Percentiles rank a stretch among this genome's conserved stretches.
Conservation (phyloP, 64 coral and sea anemone genomes). For the Montipora capricornis region DNA sequence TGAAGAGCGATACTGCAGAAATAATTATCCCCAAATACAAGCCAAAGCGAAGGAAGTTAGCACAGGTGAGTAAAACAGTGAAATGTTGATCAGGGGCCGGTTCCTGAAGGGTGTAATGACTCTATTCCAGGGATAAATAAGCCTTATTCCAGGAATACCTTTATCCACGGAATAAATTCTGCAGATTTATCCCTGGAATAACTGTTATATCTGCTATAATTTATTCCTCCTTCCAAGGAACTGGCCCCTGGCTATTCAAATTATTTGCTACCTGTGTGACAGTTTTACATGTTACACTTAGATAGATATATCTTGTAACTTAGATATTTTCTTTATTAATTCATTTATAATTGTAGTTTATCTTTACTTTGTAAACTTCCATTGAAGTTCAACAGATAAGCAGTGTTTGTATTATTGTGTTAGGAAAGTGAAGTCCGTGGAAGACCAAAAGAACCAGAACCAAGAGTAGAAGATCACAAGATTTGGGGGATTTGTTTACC, state of each 20-base stretch:
- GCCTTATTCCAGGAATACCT: too few relatives aligned
- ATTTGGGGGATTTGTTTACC: slow-evolving; percentile 57
- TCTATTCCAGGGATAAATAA: too few relatives aligned
- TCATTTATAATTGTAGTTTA: slow-evolving; percentile 1
- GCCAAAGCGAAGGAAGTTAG: neutral
- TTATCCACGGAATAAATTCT: too few relatives aligned
- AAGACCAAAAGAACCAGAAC: slow-evolving; percentile 23
- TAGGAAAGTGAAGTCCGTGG: slow-evolving; percentile 49
- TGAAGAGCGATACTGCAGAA: neutral
- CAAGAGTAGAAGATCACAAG: slow-evolving; percentile 39
- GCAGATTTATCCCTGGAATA: too few relatives aligned
- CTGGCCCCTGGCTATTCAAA: neutral
- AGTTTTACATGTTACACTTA: neutral
- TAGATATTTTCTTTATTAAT: neutral
- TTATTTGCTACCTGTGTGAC: neutral
- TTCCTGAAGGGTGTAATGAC: too few relatives aligned
- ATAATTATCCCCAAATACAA: slow-evolving; percentile 8
- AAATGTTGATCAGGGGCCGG: neutral
- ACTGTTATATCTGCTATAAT: too few relatives aligned
- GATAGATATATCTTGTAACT: neutral
- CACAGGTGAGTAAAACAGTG: neutral
- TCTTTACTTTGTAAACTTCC: neutral
- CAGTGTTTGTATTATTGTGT: neutral
- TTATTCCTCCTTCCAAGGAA: too few relatives aligned
- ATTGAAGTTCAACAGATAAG: slow-evolving; percentile 21